These are phyloP conservation scores for Platyrinchus mystaceus DNA, from an alignment of 2,797 vertebrate species.

Conservation along the genomic window DNA sequence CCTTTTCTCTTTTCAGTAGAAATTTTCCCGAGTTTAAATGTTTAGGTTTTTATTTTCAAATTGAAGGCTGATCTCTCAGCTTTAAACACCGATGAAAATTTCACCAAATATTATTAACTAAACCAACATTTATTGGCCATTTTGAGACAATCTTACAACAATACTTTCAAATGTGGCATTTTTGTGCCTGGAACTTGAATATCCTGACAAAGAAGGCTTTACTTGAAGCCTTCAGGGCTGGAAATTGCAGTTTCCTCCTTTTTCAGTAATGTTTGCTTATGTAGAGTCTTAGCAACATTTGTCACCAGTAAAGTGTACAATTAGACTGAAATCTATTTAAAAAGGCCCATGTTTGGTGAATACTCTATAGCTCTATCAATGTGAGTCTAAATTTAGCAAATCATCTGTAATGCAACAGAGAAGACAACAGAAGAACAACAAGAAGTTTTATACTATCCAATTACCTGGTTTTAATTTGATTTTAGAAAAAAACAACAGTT, in stretches of 20 bases:
- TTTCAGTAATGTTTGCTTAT: background rate
- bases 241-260: background rate
- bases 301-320: background rate
- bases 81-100: background rate
- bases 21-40: background rate
- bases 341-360: background rate
- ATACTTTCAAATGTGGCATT: background rate
- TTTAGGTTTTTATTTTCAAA: background rate
- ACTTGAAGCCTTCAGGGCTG: background rate
- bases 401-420: conserved; percentile 7
- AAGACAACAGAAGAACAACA: conserved; percentile 6
- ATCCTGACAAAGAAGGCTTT: background rate
- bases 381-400: conserved; percentile 13
- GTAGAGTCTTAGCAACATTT: background rate
- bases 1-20: background rate
- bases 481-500: conserved; percentile 2
- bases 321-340: background rate
- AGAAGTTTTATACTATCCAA: conserved; percentile 6
- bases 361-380: background rate
- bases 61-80: background rate
- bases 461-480: conserved; percentile 5
- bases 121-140: background rate
- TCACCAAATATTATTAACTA: background rate
- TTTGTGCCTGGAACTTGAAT: background rate
- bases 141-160: background rate